Evolutionary conservation across 2,888 invertebrate genomes (phyloP), one percentile per base, ranked within the genome.

Genomic region (Callosobruchus maculatus): DNA sequence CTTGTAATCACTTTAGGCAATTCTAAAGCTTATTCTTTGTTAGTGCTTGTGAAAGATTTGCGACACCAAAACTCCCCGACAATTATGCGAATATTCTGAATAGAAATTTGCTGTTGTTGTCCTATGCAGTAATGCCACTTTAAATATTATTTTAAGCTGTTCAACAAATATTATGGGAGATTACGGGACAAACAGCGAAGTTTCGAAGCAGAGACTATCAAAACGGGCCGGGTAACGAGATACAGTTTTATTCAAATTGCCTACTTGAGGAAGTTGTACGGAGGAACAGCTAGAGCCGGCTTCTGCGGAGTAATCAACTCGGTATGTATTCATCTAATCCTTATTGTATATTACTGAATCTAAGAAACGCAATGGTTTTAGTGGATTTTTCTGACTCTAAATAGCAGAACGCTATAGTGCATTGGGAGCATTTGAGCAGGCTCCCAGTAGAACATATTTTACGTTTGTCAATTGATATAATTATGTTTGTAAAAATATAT

Each of bases 111-210:
- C 1, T 49, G 5, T 49, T 49, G 49, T 49, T 18, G 49, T 49
- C 49, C 49, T 18, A 49, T 49, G 5, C 49, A 1, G 49, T 13
- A 74, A 71, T 73, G 72, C 72, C 68, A 73, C 75, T 75, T 75
- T 78, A 78, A 78, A 78, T 78, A 78, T 78, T 76, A 78, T 76
- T 78, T 74, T 78, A 75, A 78, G 78, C 76, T 75, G 78, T 78
- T 78, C 74, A 76, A 76, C 78, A 76, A 78, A 78, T 78, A 78
- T 76, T 76, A 75, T 74, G 75, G 75, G 76, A 78, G 78, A 78
- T 78, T 78, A 78, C 49, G 49, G 75, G 74, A 72, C 72, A 70
- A 68, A 71, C 71, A 68, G 70, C 71, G 70, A 21, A 75, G 76
- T 78, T 73, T 76, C 74, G 72, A 73, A 76, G 74, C 71, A 70